phyloP scores from a whole-genome alignment of 2,113 vertebrate species.

The Phycodurus eques region DNA sequence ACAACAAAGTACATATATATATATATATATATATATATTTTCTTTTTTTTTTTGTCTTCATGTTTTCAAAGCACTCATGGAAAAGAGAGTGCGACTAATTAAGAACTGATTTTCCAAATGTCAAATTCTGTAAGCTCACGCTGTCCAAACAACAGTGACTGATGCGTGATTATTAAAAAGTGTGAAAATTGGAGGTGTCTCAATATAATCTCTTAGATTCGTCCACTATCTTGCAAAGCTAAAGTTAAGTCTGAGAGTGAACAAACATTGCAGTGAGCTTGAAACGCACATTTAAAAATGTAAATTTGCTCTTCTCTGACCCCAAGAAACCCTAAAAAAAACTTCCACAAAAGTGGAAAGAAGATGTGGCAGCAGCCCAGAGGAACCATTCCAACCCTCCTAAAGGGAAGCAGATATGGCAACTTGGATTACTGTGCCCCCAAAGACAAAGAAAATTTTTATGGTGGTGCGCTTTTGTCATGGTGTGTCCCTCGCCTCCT shows the following conservation, averaged over 20 bases:
- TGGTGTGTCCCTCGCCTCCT: conserved; percentile 19
- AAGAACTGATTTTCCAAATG: too few relatives aligned
- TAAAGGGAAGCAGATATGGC: conserved; percentile 63
- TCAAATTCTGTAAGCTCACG: too few relatives aligned
- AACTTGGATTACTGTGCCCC: conserved; percentile 45
- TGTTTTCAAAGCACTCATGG: background rate
- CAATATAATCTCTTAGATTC: too few relatives aligned
- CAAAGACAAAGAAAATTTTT: conserved; percentile 38
- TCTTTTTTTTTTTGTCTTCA: background rate
- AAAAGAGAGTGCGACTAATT: background rate
- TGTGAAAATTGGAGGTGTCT: too few relatives aligned
- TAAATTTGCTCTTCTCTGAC: background rate
- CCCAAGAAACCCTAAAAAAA: conserved; percentile 8
- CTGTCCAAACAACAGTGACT: too few relatives aligned
- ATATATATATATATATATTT: too few relatives aligned
- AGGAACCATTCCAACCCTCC: conserved; percentile 59
- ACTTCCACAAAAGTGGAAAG: conserved; percentile 31
- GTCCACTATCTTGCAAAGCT: too few relatives aligned
- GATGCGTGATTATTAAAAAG: too few relatives aligned
- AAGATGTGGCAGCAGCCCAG: conserved; percentile 35
- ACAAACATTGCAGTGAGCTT: background rate
- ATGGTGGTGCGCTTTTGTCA: conserved; percentile 28
- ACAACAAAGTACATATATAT: background rate
- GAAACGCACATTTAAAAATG: background rate
- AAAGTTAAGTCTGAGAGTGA: too few relatives aligned